phyloP scores from a whole-genome alignment of 2,797 vertebrate genomes.

The Pterois miles region DNA sequence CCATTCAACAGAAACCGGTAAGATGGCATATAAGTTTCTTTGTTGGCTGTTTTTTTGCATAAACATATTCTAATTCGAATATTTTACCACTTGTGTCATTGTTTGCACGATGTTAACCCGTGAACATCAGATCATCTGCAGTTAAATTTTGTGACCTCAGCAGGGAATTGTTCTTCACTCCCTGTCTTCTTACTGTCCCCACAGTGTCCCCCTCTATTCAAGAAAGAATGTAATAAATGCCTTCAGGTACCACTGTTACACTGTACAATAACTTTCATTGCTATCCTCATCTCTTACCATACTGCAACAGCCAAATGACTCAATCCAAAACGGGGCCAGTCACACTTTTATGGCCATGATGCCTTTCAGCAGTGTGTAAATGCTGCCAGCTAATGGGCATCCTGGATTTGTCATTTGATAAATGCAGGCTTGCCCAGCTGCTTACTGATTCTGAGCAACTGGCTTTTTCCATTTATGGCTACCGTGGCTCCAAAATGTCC shows the following conservation, averaged over 20 bases:
- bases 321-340: conserved; percentile 53
- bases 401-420: conserved; percentile 58
- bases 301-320: conserved; percentile 64
- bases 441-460: conserved; percentile 25
- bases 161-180: conserved; percentile 68
- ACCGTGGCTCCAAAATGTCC: conserved; percentile 15
- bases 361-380: conserved; percentile 35
- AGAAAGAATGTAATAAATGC: conserved; percentile 92
- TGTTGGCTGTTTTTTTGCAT: neutral
- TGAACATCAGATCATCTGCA: conserved; percentile 42
- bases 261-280: conserved; percentile 83
- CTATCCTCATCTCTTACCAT: conserved; percentile 78
- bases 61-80: conserved; percentile 9
- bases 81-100: conserved; percentile 31
- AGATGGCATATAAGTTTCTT: conserved; percentile 40
- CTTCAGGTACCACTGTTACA: conserved; percentile 86
- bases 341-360: conserved; percentile 19
- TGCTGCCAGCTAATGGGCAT: conserved; percentile 48
- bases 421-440: conserved; percentile 31
- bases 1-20: conserved; percentile 97
- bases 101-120: conserved; percentile 38
- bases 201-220: conserved; percentile 89
- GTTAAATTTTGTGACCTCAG: conserved; percentile 28
- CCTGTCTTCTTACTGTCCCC: conserved; percentile 82
- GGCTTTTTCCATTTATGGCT: conserved; percentile 13